Base-by-base conservation (phyloP, 2,113 vertebrate genomes). In the Rhinopomastus cyanomelas region DNA sequence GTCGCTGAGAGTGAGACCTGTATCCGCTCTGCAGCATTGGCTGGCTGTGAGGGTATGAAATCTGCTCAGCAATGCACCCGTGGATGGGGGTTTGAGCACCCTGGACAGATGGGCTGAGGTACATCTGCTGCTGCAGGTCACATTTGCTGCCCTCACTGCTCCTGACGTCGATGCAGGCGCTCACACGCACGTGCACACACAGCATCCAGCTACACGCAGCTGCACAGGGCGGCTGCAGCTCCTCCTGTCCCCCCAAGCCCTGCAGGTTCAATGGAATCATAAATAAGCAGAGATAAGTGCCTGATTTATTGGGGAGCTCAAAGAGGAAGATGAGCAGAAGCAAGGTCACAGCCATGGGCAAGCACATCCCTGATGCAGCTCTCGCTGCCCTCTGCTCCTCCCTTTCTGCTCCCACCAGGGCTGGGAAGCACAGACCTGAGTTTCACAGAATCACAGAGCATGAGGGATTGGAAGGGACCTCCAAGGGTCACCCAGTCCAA, bases 241-340 rank as follows among this genome's bases (percentile, higher is more conserved):
- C 64, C 39, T 56, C 61, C 51, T 1, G 5, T 30, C 52, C 82
- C 79, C 8, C 3, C 82, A 11, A 15, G 75, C 77, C 9, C 86
- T 6, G 87, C 81, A 13, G 56, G 81, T 44, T 87, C 59, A 67
- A 56, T 11, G 76, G 18, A 67, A 76, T 29, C 79, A 96, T 91
- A 92, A 95, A 96, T 60, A 73, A 81, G 87, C 66, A 77, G 88
- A 91, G 91, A 81, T 65, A 93, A 94, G 66, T 6, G 86, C 21
- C 78, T 91, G 94, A 95, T 96, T 94, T 95, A 96, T 76, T 5
- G 81, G 78, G 74, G 66, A 83, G 81, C 88, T 87, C 32, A 39
- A 55, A 78, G 65, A 59, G 74, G 81, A 29, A 85, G 91, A 64
- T 6, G 5, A 80, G 77, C 76, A 34, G 30, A 13, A 71, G 83